These are phyloP conservation scores for Clarias platycephalus DNA, from an alignment of 2,797 vertebrate species.

Conservation along the genomic window DNA sequence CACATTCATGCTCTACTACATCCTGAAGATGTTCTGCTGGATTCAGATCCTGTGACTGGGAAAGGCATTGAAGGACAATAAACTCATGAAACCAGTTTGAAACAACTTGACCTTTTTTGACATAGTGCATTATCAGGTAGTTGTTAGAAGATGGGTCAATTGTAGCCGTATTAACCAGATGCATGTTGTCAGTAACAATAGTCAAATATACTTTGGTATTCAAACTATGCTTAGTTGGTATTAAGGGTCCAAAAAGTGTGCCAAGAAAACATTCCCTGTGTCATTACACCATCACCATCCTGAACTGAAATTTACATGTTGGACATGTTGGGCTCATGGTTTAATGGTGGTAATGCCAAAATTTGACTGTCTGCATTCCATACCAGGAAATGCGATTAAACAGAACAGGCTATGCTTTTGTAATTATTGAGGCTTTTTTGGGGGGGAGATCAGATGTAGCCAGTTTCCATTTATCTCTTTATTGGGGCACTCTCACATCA, in stretches of 20 bases:
- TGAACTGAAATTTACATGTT: background rate
- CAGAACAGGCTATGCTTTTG: background rate
- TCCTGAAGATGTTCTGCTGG: background rate
- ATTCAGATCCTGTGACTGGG: background rate
- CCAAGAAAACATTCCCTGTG: background rate
- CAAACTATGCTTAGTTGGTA: background rate
- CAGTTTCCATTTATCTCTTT: no score
- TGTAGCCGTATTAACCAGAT: background rate
- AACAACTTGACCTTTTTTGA: no score
- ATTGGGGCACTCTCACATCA: no score
- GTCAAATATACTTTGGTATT: background rate
- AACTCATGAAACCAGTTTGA: no score
- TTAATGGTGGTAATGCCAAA: background rate
- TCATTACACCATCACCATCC: background rate
- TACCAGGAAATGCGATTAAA: background rate
- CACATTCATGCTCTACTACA: background rate
- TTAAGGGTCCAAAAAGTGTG: background rate
- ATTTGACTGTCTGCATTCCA: background rate
- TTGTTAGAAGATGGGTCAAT: background rate
- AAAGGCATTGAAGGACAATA: background rate
- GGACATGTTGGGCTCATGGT: background rate
- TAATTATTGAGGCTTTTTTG: no score
- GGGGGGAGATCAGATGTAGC: no score
- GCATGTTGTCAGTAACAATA: background rate
- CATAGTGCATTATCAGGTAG: no score